phyloP scores from a whole-genome alignment of 1,140 invertebrate genomes.

The Yoshiicerus persimilis region DNA sequence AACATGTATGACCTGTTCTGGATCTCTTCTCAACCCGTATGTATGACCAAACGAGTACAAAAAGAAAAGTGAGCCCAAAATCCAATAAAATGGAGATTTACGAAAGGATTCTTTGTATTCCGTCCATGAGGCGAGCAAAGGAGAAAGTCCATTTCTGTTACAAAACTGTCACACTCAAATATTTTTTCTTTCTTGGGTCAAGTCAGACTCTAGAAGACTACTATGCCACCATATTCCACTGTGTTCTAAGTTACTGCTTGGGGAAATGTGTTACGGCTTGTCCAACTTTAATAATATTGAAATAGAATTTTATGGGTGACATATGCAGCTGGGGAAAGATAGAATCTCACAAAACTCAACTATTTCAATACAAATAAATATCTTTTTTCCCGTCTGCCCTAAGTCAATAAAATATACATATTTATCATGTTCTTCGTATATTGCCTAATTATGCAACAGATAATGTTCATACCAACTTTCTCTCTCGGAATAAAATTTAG shows the following conservation, averaged over 20 bases:
- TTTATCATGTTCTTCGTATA: background rate
- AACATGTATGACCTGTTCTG: slow-evolving; percentile 7
- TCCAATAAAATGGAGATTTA: slow-evolving; percentile 41
- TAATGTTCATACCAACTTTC: background rate
- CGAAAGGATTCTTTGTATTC: slow-evolving; percentile 9
- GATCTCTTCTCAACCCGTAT: background rate
- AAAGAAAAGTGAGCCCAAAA: slow-evolving; percentile 21
- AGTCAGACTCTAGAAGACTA: background rate
- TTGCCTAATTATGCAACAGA: background rate
- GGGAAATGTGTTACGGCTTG: background rate
- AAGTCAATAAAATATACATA: background rate
- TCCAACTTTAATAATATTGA: background rate
- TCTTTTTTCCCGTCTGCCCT: background rate
- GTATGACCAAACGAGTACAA: background rate
- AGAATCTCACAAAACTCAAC: background rate
- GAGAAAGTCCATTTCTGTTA: background rate
- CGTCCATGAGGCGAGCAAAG: background rate
- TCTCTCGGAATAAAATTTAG: background rate
- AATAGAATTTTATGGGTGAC: background rate
- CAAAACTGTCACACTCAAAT: slow-evolving; percentile 17
- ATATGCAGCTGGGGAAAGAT: background rate
- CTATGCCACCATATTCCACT: background rate
- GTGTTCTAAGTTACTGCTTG: background rate
- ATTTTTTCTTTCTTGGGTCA: background rate
- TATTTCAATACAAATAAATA: background rate